Percentiles rank a stretch among this genome's conserved stretches.
Conservation (phyloP, 1,140 invertebrate species). For the Zaprionus ghesquierei region DNA sequence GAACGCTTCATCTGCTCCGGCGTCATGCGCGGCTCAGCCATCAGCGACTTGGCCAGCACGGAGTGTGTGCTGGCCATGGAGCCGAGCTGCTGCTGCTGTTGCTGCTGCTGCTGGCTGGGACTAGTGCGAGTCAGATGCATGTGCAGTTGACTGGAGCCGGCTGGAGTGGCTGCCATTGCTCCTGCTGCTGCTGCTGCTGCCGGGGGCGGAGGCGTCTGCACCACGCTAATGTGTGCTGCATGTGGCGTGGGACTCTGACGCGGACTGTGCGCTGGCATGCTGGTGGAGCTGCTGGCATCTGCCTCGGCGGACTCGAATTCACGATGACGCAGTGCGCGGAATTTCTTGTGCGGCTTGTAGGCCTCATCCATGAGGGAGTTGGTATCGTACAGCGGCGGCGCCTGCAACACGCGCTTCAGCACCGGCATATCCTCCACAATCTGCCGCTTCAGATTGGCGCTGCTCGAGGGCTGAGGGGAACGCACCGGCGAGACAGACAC, state of each 20-base stretch:
- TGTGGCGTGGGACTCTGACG: slow-evolving; percentile 62
- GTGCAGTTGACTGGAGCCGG: slow-evolving; percentile 83
- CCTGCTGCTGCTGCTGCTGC: slow-evolving; percentile 21
- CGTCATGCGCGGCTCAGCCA: slow-evolving; percentile 94
- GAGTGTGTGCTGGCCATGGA: slow-evolving; percentile 92
- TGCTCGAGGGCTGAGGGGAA: slow-evolving; percentile 72
- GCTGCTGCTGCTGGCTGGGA: slow-evolving; percentile 46
- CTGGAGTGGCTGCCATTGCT: slow-evolving; percentile 49
- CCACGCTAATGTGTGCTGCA: slow-evolving; percentile 80
- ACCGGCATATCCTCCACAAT: slow-evolving; percentile 96
- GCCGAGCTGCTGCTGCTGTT: slow-evolving; percentile 50
- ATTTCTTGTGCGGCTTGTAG: slow-evolving; percentile 97
- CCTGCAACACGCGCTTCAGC: slow-evolving; percentile 94
- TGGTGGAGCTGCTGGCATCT: slow-evolving; percentile 83
- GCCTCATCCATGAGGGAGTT: slow-evolving; percentile 96
- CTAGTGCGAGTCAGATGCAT: slow-evolving; percentile 83
- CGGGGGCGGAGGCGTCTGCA: slow-evolving; percentile 57
- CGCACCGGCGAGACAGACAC: slow-evolving; percentile 72
- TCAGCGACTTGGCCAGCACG: slow-evolving; percentile 92
- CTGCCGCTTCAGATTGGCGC: slow-evolving; percentile 81
- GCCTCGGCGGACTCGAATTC: slow-evolving; percentile 88
- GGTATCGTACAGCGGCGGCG: slow-evolving; percentile 94
- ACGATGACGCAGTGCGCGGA: slow-evolving; percentile 90
- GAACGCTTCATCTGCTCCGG: slow-evolving; percentile 94
- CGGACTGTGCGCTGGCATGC: slow-evolving; percentile 60